Base-by-base conservation (phyloP, 2,113 vertebrate genomes). In the Barnardius zonarius region DNA sequence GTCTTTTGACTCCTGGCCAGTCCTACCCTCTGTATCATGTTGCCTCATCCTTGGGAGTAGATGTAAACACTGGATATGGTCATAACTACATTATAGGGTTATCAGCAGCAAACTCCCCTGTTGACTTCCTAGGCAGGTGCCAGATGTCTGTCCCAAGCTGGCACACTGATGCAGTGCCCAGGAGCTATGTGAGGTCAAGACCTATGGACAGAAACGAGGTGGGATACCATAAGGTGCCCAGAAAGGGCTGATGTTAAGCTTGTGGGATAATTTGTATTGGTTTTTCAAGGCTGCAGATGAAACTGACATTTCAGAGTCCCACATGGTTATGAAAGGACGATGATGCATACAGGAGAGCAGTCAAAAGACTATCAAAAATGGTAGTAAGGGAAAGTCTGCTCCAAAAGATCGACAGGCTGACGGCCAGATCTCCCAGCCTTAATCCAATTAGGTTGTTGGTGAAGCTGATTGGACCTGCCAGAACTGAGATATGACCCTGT, bases 1-100 rank as follows among this genome's bases (percentile, higher is more conserved):
- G 59, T 59, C 79, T 94, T 95, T 86, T 91, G 90, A 83, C 30
- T 92, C 35, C 54, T 5, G 8, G 76, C 85, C 92, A 94, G 88
- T 64, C 39, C 35, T 81, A 57, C 22, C n/a, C 64, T 88, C 73
- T 55, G 84, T 69, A 94, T 87, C 2, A 0, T 39, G 28, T 95
- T 91, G 59, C 73, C 13, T 88, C 23, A 64, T 92, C 54, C 82
- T 52, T 83, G 43, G 55, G 75, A 92, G 41, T 67, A 94, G 90
- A 88, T 24, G 23, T 27, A 83, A 90, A 92, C 78, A 43, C 22
- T 52, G 48, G 51, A 55, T 88, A 88, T 75, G 48, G 68, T 66
- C 44, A 39, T 54, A 83, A 92, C 20, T 77, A 41, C 23, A 35
- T 39, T 37, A 77, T 14, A 64, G 30, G 37, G 22, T 25, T 90